Evolutionary conservation across 2,888 invertebrate species (phyloP).

Genomic region (Melitaea athalia): DNA sequence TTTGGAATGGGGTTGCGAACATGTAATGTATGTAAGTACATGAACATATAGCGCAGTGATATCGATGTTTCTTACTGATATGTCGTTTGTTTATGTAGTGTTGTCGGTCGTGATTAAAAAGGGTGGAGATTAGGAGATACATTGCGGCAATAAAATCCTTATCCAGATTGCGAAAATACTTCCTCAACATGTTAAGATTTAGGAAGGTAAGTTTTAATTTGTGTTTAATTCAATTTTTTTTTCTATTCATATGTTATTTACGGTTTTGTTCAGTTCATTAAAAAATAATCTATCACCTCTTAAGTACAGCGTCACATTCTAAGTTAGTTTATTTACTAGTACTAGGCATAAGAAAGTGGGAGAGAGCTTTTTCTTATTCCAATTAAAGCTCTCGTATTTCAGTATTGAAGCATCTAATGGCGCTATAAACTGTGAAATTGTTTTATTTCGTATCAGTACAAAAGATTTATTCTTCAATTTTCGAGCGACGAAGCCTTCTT

Average conservation of each 20-base stretch:
- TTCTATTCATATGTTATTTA: background rate
- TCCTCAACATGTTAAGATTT: background rate
- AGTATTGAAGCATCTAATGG: constrained; percentile 5
- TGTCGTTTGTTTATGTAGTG: constrained; percentile 13
- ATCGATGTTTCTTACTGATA: constrained; percentile 43
- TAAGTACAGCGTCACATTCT: background rate
- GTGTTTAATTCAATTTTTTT: background rate
- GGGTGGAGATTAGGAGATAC: constrained; percentile 12
- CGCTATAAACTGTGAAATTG: constrained; percentile 1
- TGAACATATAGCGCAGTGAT: constrained; percentile 46
- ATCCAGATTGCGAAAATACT: constrained; percentile 1
- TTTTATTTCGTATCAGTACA: constrained; percentile 4
- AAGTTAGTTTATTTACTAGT: too few relatives aligned
- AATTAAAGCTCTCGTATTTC: background rate
- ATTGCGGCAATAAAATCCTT: background rate
- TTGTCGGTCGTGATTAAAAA: constrained; percentile 4
- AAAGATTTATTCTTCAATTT: constrained; percentile 37
- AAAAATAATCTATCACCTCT: background rate
- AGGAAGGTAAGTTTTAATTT: background rate
- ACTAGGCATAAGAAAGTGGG: background rate
- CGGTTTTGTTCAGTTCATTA: too few relatives aligned
- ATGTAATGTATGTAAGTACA: too few relatives aligned
- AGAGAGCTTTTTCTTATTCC: background rate
- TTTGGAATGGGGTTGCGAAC: constrained; percentile 53
- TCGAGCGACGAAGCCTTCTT: constrained; percentile 7